These are phyloP conservation scores for Drosophila ezoana DNA, from an alignment of 2,888 invertebrate genomes.

Conservation along the genomic window DNA sequence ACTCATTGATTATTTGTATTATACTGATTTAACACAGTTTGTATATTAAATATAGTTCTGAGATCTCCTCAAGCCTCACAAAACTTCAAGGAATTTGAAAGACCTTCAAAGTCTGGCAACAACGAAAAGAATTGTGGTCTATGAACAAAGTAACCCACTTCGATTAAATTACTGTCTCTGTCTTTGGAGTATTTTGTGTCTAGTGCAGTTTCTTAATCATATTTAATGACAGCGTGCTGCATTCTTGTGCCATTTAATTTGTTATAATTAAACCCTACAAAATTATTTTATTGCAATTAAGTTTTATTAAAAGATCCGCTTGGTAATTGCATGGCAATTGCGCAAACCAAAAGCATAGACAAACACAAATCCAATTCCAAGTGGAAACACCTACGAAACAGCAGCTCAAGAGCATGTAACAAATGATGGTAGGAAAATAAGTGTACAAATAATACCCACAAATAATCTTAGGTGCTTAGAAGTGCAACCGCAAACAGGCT, in stretches of 20 bases:
- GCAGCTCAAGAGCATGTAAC: conserved; percentile 23
- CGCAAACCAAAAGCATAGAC: conserved; percentile 49
- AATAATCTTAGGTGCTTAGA: conserved; percentile 12
- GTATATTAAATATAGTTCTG: too few relatives aligned
- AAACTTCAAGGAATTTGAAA: too few relatives aligned
- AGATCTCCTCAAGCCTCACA: too few relatives aligned
- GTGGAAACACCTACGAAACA: conserved; percentile 48
- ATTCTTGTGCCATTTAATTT: conserved; percentile 58
- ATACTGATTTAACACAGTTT: too few relatives aligned
- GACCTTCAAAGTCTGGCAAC: too few relatives aligned
- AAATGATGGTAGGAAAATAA: conserved; percentile 54
- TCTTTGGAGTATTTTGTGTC: background rate
- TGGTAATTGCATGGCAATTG: conserved; percentile 60
- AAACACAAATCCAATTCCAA: conserved; percentile 22
- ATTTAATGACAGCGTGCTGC: conserved; percentile 24
- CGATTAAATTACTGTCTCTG: background rate
- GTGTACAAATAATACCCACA: conserved; percentile 9
- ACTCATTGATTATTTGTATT: too few relatives aligned
- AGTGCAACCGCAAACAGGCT: conserved; percentile 28
- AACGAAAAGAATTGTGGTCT: too few relatives aligned
- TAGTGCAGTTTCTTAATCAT: conserved; percentile 26
- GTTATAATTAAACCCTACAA: conserved; percentile 66
- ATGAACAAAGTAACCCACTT: background rate
- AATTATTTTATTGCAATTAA: conserved; percentile 50
- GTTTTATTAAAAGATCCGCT: conserved; percentile 66